phyloP scores from a whole-genome alignment of 2,797 vertebrate species.

The Zenarchopterus dispar region DNA sequence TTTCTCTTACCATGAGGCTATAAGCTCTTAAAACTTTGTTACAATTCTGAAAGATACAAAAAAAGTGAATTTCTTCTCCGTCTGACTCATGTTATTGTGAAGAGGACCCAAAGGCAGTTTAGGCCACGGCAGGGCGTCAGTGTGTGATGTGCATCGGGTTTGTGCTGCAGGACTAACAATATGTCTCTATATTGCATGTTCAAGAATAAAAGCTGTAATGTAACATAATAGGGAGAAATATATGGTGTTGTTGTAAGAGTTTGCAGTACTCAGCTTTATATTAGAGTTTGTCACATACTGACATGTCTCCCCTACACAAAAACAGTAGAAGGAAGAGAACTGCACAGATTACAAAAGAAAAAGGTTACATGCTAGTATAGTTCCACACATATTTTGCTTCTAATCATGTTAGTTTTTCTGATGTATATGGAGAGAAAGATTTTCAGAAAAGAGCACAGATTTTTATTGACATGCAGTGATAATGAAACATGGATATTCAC shows the following conservation, averaged over 20 bases:
- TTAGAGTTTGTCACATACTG: background rate
- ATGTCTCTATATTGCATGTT: conserved; percentile 6
- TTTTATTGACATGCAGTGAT: conserved; percentile 33
- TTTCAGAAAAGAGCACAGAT: conserved; percentile 9
- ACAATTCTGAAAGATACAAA: conserved; percentile 42
- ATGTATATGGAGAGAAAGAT: conserved; percentile 4
- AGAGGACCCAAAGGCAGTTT: conserved; percentile 37
- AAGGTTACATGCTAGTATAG: background rate
- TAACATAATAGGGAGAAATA: background rate
- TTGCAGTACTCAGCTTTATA: background rate
- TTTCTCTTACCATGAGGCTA: conserved; percentile 22
- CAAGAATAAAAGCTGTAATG: conserved; percentile 15
- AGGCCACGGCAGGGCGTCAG: conserved; percentile 22
- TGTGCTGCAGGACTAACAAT: conserved; percentile 26
- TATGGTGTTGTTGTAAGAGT: background rate
- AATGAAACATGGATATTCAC: conserved; percentile 28
- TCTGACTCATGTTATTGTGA: conserved; percentile 49
- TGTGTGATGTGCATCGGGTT: conserved; percentile 28
- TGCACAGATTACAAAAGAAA: background rate
- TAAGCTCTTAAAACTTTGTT: conserved; percentile 26
- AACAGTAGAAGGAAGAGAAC: background rate
- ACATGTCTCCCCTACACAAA: background rate
- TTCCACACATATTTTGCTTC: conserved; percentile 7
- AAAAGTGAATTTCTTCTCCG: conserved; percentile 29
- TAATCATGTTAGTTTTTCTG: background rate